phyloP scores from a whole-genome alignment of 2,797 vertebrate genomes.

The Dipus sagitta region DNA sequence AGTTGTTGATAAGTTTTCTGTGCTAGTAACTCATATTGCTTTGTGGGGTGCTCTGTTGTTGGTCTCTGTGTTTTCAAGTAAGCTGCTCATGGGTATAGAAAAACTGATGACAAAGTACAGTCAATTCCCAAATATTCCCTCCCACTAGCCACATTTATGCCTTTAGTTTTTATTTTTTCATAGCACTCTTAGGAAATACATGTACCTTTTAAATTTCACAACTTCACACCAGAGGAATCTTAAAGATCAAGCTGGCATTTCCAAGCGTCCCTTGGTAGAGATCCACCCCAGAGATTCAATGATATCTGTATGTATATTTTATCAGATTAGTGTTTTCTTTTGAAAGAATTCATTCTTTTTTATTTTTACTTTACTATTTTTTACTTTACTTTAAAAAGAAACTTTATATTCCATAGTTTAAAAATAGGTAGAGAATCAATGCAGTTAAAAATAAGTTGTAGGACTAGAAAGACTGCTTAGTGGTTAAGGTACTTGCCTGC shows the following conservation, averaged over 20 bases:
- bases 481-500: no score
- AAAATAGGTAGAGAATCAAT: background rate
- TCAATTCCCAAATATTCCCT: background rate
- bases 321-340: constrained; percentile 6
- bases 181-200: background rate
- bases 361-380: constrained; percentile 15
- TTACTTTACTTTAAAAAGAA: constrained; percentile 35
- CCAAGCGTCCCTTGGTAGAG: background rate
- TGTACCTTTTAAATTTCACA: background rate
- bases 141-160: background rate
- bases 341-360: background rate
- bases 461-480: no score
- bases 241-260: constrained; percentile 16
- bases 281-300: background rate
- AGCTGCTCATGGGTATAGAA: background rate
- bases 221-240: background rate
- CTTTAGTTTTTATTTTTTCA: background rate
- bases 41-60: background rate
- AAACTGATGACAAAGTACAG: background rate
- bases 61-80: background rate
- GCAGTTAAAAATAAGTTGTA: background rate
- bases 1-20: constrained; percentile 26
- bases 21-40: background rate
- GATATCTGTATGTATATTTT: background rate
- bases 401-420: background rate